These are phyloP conservation scores for Stichodactyla helianthus DNA, from an alignment of 64 coral and sea anemone genomes.

Conservation along the genomic window DNA sequence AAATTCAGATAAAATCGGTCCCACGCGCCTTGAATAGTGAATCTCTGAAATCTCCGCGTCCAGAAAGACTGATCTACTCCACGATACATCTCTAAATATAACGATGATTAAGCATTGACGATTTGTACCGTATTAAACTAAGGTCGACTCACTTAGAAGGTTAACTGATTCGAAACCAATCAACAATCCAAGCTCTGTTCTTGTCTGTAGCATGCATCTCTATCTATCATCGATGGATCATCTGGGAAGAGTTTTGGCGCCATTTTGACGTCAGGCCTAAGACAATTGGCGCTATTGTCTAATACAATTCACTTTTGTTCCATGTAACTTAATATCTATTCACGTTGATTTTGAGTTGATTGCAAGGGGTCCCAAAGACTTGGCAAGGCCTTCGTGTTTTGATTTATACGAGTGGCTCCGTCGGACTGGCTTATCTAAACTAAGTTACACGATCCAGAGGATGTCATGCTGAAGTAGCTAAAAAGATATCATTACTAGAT, in stretches of 20 bases:
- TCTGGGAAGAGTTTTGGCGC: neutral
- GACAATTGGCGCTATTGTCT: conserved; percentile 15
- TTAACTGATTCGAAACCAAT: neutral
- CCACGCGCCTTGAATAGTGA: neutral
- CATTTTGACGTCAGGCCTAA: neutral
- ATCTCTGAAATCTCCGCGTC: neutral
- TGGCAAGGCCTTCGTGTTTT: neutral
- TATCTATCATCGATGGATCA: neutral
- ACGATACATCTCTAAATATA: neutral
- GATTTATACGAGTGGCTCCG: neutral
- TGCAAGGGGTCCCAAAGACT: neutral
- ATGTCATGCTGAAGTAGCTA: neutral
- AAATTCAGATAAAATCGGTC: conserved; percentile 1
- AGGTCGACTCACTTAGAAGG: neutral
- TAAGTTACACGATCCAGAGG: neutral
- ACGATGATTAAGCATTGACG: neutral
- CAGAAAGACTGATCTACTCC: neutral
- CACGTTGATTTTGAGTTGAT: neutral
- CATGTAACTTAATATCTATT: neutral
- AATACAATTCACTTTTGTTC: neutral
- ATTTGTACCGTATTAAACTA: neutral
- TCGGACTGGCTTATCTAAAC: neutral
- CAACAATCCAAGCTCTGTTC: neutral
- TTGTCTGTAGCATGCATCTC: neutral
- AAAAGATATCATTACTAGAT: neutral